Base-by-base conservation (phyloP, 2,888 invertebrate genomes). In the Cheilosia urbana region DNA sequence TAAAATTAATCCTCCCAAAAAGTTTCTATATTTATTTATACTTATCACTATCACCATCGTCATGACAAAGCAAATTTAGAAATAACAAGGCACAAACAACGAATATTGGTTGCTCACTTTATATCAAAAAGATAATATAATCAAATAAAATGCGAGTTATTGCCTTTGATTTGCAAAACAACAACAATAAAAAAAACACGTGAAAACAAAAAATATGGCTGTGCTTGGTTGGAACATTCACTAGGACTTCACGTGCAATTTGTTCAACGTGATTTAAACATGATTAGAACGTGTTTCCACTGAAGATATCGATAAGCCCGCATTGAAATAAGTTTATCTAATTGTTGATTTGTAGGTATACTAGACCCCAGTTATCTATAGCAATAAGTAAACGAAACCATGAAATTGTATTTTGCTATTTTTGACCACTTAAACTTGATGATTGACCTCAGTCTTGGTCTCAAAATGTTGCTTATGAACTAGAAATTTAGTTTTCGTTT, bases 261-360 rank as follows among this genome's bases (percentile, higher is more conserved):
- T 15, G 45, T 37, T 19, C 57, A 69, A 69, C 69, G 69, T 69
- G 57, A 69, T 69, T 37, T 19, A 57, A 69, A 69, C 69, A 57
- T 69, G 57, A 69, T 69, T 57, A 21, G 47, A 69, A 69, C 69
- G 57, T 69, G 69, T 30, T 27, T 15, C 42, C 30, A 47, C 11
- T 45, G 9, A 30, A 53, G n/a, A 0, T 40, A 27, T 15, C 3
- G 30, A 62, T 57, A 57, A 57, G 17, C n/a, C 19, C 17, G n/a
- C n/a, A 19, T 57, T 55, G 2, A 69, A n/a, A 47, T 37, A 19
- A 17, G 17, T 5, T 34, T 11, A 47, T 9, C n/a, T 17, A 37
- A 47, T 47, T 9, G 19, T 19, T 47, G 47, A 47, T 45, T 17
- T n/a, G 5, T 45, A 45, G n/a, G n/a, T n/a, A n/a, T n/a, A n/a